These are phyloP conservation scores for Petroica traversi DNA, from an alignment of 2,113 vertebrate species.

Conservation along the genomic window DNA sequence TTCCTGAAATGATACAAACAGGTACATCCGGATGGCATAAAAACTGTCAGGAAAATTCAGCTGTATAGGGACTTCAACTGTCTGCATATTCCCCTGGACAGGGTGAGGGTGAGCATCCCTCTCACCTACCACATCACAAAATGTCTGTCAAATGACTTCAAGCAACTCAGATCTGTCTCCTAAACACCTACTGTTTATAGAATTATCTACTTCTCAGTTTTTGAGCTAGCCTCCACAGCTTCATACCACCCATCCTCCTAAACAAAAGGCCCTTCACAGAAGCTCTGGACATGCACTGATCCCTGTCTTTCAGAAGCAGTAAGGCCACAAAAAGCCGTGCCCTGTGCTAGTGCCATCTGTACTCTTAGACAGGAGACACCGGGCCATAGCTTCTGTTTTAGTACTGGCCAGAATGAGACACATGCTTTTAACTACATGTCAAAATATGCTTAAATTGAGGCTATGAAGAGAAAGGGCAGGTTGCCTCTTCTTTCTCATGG, in stretches of 20 bases:
- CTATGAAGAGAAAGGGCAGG: neutral
- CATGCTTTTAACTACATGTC: rapidly evolving
- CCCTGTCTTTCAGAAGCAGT: neutral
- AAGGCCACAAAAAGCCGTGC: neutral
- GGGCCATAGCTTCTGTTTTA: neutral
- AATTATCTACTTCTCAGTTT: neutral
- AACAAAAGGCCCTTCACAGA: neutral
- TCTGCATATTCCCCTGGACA: neutral
- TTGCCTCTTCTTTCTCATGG: neutral
- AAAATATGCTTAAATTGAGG: neutral
- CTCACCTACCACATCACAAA: neutral
- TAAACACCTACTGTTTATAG: neutral
- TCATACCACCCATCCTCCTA: neutral
- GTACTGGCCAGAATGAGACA: neutral
- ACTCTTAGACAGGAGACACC: neutral
- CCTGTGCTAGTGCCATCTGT: neutral
- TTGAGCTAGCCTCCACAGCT: neutral
- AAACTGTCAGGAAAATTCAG: neutral
- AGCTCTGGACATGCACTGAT: neutral
- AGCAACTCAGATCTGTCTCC: neutral
- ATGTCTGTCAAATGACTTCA: neutral
- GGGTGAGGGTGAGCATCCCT: neutral
- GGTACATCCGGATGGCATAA: neutral
- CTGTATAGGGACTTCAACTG: neutral
- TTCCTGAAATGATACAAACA: neutral